Percentiles rank a stretch among this genome's conserved stretches.
Evolutionary conservation across 2,888 invertebrate species (phyloP).

Genomic region (Creontiades dilutus): DNA sequence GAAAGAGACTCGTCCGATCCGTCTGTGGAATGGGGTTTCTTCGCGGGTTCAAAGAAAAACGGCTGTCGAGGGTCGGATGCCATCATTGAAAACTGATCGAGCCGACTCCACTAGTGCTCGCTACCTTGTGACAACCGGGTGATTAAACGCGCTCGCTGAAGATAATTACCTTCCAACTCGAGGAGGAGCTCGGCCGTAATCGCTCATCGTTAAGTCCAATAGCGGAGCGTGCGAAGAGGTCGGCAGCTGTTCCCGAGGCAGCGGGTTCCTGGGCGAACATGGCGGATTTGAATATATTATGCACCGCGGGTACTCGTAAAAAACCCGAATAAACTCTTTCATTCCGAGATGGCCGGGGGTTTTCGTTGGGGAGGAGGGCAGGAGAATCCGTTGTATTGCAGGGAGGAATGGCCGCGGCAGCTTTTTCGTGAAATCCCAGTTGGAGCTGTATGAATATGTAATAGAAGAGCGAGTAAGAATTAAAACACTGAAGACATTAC

Average conservation of each 20-base stretch:
- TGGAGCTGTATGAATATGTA: too few species aligned
- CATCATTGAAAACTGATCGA: slow-evolving; percentile 10
- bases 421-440: too few species aligned
- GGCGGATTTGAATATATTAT: slow-evolving; percentile 54
- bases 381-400: background rate
- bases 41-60: slow-evolving; percentile 2
- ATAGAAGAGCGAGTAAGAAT: too few species aligned
- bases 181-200: slow-evolving; percentile 33
- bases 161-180: slow-evolving; percentile 44
- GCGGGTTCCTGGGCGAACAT: slow-evolving; percentile 14
- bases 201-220: slow-evolving; percentile 61
- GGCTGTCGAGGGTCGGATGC: background rate
- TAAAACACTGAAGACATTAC: too few species aligned
- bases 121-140: slow-evolving; percentile 54
- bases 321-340: slow-evolving; percentile 9
- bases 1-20: background rate
- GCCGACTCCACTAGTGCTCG: background rate
- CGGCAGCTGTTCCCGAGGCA: slow-evolving; percentile 19
- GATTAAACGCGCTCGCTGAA: slow-evolving; percentile 42
- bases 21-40: background rate
- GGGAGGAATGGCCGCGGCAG: background rate
- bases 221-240: slow-evolving; percentile 54
- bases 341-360: background rate
- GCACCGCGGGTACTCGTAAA: slow-evolving; percentile 6
- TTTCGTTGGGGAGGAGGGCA: background rate